Conservation (phyloP, 2,113 vertebrate species). For the Phrynosoma platyrhinos region DNA sequence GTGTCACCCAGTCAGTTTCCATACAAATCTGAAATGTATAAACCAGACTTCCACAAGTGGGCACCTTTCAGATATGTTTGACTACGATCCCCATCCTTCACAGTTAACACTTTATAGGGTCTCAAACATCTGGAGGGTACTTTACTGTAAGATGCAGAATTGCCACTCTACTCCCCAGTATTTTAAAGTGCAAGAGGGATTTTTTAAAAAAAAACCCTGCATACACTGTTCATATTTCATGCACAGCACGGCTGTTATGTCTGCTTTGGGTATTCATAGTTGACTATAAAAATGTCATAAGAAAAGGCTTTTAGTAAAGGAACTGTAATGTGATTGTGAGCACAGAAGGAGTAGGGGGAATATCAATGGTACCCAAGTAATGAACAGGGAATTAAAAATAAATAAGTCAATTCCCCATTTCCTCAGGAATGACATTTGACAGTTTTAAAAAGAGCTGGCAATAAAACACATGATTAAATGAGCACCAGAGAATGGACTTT, state of each 20-base stretch:
- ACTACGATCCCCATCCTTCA: background rate
- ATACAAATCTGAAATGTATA: too few relatives aligned
- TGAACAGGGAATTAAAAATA: slow-evolving; percentile 37
- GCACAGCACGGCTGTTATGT: background rate
- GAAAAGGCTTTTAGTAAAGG: background rate
- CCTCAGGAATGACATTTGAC: slow-evolving; percentile 55
- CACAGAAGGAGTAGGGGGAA: slow-evolving; percentile 25
- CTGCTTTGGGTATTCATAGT: background rate
- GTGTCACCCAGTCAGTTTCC: background rate
- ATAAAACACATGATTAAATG: slow-evolving; percentile 70
- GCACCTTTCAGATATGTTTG: background rate
- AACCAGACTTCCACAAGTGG: too few relatives aligned
- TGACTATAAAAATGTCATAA: background rate
- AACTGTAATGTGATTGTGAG: slow-evolving; percentile 60
- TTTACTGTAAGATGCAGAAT: background rate
- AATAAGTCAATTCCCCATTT: slow-evolving; percentile 49
- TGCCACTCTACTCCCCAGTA: background rate
- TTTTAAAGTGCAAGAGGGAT: background rate
- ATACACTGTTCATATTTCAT: background rate
- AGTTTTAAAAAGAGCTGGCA: slow-evolving; percentile 67
- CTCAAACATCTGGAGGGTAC: background rate
- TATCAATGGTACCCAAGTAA: slow-evolving; percentile 51
- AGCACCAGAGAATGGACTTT: slow-evolving; percentile 41
- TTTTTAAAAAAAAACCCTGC: background rate
- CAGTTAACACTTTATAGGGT: background rate